Percentiles rank a stretch among this genome's conserved stretches.
Evolutionary conservation across 2,113 vertebrate species (phyloP).

Genomic region (Tenebrosternarchus preto): DNA sequence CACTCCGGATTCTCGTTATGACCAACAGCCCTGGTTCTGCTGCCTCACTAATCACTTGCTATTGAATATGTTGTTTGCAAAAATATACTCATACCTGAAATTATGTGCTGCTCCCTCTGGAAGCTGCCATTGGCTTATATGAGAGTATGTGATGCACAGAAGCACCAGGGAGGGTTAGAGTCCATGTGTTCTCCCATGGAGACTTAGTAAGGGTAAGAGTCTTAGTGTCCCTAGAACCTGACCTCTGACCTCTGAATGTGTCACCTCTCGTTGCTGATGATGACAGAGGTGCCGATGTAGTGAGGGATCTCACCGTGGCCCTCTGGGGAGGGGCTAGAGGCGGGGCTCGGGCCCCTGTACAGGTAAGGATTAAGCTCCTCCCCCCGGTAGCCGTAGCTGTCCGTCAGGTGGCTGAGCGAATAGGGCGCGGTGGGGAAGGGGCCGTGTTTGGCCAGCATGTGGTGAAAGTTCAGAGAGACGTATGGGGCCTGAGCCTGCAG

Average conservation of each 20-base stretch:
- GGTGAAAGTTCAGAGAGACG: constrained; percentile 85
- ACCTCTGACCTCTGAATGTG: constrained; percentile 43
- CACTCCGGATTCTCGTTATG: background rate
- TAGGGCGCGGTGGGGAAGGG: constrained; percentile 74
- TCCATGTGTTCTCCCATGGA: background rate
- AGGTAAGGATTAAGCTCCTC: constrained; percentile 71
- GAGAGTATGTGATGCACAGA: constrained; percentile 9
- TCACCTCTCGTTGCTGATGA: constrained; percentile 93
- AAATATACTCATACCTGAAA: constrained; percentile 56
- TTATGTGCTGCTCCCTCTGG: constrained; percentile 32
- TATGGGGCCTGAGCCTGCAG: constrained; percentile 75
- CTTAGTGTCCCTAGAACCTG: background rate
- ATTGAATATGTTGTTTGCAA: constrained; percentile 46
- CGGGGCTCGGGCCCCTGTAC: constrained; percentile 76
- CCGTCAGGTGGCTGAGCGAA: constrained; percentile 67
- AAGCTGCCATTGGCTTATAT: constrained; percentile 30
- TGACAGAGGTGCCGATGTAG: constrained; percentile 88
- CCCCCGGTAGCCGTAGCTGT: constrained; percentile 61
- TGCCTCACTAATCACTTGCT: constrained; percentile 20
- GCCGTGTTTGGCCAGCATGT: constrained; percentile 80
- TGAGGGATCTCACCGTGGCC: constrained; percentile 79
- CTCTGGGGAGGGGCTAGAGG: constrained; percentile 74
- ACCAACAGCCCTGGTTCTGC: background rate
- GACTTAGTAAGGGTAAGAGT: constrained; percentile 9
- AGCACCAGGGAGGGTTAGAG: background rate